Conservation (phyloP, 2,113 vertebrate species). For the Numida meleagris region DNA sequence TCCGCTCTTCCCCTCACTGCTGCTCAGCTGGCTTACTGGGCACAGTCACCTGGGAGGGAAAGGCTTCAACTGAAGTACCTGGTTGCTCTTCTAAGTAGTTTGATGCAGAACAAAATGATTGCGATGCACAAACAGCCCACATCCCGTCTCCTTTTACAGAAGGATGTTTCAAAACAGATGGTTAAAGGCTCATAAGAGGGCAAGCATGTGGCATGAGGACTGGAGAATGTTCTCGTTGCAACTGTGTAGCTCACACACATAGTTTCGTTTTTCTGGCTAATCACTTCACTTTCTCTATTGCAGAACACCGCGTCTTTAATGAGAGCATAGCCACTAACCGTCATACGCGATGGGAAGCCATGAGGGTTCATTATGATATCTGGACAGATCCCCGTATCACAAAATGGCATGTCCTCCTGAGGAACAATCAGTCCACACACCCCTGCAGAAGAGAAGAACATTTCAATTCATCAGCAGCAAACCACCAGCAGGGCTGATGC, state of each 20-base stretch:
- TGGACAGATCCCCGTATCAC: slow-evolving; percentile 95
- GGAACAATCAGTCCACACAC: slow-evolving; percentile 98
- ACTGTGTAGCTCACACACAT: not conserved
- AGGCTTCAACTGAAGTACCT: not conserved
- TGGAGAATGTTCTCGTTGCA: not conserved
- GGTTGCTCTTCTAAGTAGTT: not conserved
- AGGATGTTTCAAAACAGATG: not conserved
- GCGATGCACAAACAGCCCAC: not conserved
- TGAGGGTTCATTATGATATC: slow-evolving; percentile 99
- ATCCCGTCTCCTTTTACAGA: not conserved
- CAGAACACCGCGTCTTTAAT: not conserved
- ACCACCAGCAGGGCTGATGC: slow-evolving; percentile 19
- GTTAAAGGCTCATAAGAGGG: not conserved
- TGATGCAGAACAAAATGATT: not conserved
- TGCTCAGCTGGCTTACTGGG: not conserved
- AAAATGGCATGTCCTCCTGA: slow-evolving; percentile 99
- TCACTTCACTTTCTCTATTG: not conserved
- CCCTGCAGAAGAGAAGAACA: slow-evolving; percentile 81
- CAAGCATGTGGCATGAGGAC: fast-evolving
- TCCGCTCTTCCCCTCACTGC: not conserved
- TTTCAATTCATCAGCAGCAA: slow-evolving; percentile 18
- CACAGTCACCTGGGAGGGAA: not conserved
- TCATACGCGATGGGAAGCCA: slow-evolving; percentile 98
- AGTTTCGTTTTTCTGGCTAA: not conserved
- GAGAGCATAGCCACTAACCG: slow-evolving; percentile 75